Percentiles rank a stretch among this genome's conserved stretches.
phyloP scores from a whole-genome alignment of 2,113 vertebrate genomes.

The Pseudopodoces humilis region DNA sequence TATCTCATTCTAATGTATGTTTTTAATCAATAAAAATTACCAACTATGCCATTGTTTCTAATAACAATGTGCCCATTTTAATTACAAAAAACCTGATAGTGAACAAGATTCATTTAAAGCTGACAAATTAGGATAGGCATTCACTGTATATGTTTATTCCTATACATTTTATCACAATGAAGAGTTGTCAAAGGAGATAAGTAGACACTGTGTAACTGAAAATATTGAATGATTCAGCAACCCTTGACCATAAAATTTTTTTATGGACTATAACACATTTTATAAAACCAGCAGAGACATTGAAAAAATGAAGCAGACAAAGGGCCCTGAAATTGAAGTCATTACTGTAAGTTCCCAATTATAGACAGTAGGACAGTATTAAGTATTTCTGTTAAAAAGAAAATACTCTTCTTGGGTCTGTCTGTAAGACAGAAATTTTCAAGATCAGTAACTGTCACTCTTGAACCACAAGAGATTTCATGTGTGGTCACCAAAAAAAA shows the following conservation, averaged over 20 bases:
- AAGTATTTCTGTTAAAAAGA: background rate
- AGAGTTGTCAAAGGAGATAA: background rate
- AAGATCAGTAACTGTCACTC: background rate
- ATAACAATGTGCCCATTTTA: slow-evolving; percentile 12
- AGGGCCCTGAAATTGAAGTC: background rate
- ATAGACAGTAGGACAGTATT: background rate
- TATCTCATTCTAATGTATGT: slow-evolving; percentile 33
- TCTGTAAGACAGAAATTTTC: background rate
- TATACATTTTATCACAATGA: slow-evolving; percentile 9
- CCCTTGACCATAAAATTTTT: background rate
- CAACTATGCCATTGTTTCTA: slow-evolving; percentile 19
- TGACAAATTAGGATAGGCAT: background rate
- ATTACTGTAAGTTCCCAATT: background rate
- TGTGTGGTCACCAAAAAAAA: background rate
- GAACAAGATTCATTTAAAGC: slow-evolving; percentile 14
- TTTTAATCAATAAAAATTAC: slow-evolving; percentile 61
- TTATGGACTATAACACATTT: background rate
- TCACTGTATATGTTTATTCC: background rate
- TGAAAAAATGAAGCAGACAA: background rate
- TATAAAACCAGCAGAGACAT: background rate
- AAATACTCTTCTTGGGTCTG: background rate
- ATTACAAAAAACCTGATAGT: slow-evolving; percentile 22
- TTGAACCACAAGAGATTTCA: background rate
- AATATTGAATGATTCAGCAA: background rate
- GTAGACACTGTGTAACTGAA: background rate